Percentiles rank a stretch among this genome's conserved stretches.
These are phyloP conservation scores for Ruditapes philippinarum DNA, from an alignment of 1,140 invertebrate genomes.

Conservation along the genomic window DNA sequence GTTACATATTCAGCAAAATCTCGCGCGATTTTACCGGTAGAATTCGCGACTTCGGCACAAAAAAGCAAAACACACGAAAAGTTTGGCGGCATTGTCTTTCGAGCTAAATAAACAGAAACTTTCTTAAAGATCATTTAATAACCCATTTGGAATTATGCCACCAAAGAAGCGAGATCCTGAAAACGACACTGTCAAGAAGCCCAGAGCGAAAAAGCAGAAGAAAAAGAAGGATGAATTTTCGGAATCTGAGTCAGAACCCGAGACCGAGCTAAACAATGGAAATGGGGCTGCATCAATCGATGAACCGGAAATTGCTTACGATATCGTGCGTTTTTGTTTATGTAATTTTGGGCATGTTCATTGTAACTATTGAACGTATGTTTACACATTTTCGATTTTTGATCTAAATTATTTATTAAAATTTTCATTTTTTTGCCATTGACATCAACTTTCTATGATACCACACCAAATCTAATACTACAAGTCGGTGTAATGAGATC, in stretches of 20 bases:
- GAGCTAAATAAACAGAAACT: background rate
- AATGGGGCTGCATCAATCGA: constrained; percentile 68
- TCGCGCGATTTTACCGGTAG: background rate
- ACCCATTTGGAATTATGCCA: constrained; percentile 63
- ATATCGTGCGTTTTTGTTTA: constrained; percentile 63
- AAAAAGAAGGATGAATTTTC: constrained; percentile 76
- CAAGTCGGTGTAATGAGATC: no score
- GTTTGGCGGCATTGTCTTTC: constrained; percentile 53
- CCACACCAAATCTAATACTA: no score
- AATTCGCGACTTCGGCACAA: constrained; percentile 46
- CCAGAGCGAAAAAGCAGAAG: constrained; percentile 75
- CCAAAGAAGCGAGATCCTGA: constrained; percentile 77
- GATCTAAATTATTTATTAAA: no score
- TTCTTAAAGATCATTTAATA: background rate
- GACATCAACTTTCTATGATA: no score
- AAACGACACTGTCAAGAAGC: constrained; percentile 69
- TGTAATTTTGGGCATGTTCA: no score
- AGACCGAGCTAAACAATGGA: constrained; percentile 71
- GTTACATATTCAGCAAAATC: background rate
- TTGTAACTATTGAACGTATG: no score
- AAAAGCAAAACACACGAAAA: constrained; percentile 63
- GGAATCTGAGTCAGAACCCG: constrained; percentile 74
- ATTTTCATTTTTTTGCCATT: no score
- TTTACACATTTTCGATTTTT: no score
- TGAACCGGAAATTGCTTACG: constrained; percentile 56